Percentiles rank a stretch among this genome's conserved stretches.
These are phyloP conservation scores for Deilephila porcellus DNA, from an alignment of 2,888 invertebrate species.

Conservation along the genomic window DNA sequence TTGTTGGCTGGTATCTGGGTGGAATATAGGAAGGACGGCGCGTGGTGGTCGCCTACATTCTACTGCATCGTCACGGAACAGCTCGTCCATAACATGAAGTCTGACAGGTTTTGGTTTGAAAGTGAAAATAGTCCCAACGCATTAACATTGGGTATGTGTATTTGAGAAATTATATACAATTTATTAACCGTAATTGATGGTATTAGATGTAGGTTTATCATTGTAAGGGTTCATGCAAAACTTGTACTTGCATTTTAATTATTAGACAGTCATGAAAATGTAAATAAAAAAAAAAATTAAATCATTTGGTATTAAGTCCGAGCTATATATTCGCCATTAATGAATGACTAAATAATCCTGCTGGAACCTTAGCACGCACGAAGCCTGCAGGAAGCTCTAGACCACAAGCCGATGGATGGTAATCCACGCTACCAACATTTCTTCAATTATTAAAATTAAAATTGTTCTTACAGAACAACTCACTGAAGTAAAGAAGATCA, in stretches of 20 bases:
- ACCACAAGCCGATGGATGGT: too few relatives aligned
- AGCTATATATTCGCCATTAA: too few relatives aligned
- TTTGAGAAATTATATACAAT: not conserved
- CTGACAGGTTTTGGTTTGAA: constrained; percentile 91
- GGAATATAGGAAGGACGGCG: constrained; percentile 90
- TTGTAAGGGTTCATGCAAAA: too few relatives aligned
- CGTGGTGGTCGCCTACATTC: constrained; percentile 93
- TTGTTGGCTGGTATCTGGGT: constrained; percentile 93
- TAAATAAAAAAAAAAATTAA: too few relatives aligned
- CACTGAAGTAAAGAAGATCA: constrained; percentile 46
- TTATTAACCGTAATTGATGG: not conserved
- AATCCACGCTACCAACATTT: too few relatives aligned
- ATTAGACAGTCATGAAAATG: too few relatives aligned
- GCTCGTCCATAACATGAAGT: constrained; percentile 89
- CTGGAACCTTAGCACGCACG: too few relatives aligned
- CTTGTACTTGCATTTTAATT: too few relatives aligned
- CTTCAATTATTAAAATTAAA: not conserved
- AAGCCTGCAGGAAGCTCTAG: too few relatives aligned
- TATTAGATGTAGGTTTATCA: too few relatives aligned
- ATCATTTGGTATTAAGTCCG: too few relatives aligned
- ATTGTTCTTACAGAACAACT: constrained; percentile 48
- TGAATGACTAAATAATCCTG: too few relatives aligned
- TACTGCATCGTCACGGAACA: constrained; percentile 93
- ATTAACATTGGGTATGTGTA: constrained; percentile 49
- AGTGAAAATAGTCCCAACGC: constrained; percentile 45